Percentiles rank a stretch among this genome's conserved stretches.
Evolutionary conservation across 92 coral and sea anemone genomes (phyloP).

Genomic region (Heliopora coerulea): DNA sequence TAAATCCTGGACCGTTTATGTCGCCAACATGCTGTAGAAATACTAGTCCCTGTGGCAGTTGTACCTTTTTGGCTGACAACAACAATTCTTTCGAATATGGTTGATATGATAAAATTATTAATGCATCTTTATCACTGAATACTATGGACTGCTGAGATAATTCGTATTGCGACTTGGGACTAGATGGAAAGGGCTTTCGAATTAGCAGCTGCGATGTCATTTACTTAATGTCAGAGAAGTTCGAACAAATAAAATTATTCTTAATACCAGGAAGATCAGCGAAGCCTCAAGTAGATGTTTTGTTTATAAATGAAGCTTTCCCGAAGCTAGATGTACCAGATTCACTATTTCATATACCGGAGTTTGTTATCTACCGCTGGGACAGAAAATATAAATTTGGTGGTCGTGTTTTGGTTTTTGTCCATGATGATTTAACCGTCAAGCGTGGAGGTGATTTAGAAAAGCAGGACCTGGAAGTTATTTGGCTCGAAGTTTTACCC

Average conservation of each 20-base stretch:
- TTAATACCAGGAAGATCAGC: constrained; percentile 48
- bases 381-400: constrained; percentile 40
- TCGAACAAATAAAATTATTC: constrained; percentile 57
- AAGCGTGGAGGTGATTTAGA: constrained; percentile 48
- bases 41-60: no score
- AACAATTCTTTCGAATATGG: no score
- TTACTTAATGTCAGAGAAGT: constrained; percentile 48
- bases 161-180: constrained; percentile 56
- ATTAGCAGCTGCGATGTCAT: constrained; percentile 59
- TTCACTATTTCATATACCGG: constrained; percentile 31
- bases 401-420: constrained; percentile 49
- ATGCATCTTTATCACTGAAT: no score
- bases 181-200: constrained; percentile 53
- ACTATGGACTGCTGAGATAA: no score
- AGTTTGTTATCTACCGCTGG: constrained; percentile 46
- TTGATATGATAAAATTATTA: no score
- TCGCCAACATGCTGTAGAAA: no score
- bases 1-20: no score
- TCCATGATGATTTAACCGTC: constrained; percentile 43
- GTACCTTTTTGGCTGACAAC: no score
- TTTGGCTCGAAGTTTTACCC: no score
- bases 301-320: constrained; percentile 48
- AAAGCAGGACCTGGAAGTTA: no score
- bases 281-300: constrained; percentile 52
- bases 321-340: no score